Evolutionary conservation across 1,140 invertebrate genomes (phyloP).

Genomic region (Ericerus pela): DNA sequence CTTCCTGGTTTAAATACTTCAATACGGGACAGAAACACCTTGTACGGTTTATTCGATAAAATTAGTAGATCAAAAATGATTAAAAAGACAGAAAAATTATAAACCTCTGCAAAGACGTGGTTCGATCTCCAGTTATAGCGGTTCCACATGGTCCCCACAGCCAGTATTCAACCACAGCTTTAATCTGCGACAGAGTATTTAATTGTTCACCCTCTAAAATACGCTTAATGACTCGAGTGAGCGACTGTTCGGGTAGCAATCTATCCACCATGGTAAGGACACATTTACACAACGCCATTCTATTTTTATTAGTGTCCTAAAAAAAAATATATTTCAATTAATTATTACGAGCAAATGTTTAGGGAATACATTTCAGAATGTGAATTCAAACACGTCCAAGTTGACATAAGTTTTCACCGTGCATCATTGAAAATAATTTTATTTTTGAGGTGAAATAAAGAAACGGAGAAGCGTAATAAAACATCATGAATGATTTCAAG

Average conservation of each 20-base stretch:
- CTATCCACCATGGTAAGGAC: conserved; percentile 51
- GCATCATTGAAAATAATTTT: too few relatives aligned
- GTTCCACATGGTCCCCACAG: conserved; percentile 67
- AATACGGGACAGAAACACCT: too few relatives aligned
- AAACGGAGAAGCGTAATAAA: not conserved
- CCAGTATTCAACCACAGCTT: conserved; percentile 60
- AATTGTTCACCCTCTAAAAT: conserved; percentile 52
- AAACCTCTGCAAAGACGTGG: conserved; percentile 35
- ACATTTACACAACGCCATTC: conserved; percentile 58
- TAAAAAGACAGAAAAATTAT: not conserved
- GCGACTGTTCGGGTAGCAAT: conserved; percentile 44
- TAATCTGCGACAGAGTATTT: conserved; percentile 46
- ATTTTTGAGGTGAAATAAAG: not conserved
- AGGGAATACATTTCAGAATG: too few relatives aligned
- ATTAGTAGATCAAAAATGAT: not conserved
- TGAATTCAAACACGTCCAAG: too few relatives aligned
- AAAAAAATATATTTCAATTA: too few relatives aligned
- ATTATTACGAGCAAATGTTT: too few relatives aligned
- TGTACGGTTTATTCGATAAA: not conserved
- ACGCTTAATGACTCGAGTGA: conserved; percentile 48
- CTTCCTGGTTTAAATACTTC: too few relatives aligned
- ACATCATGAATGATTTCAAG: too few relatives aligned
- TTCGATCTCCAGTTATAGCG: conserved; percentile 16
- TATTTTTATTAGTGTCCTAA: too few relatives aligned
- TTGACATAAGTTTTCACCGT: too few relatives aligned